A percentile compares a stretch with the other conserved stretches of the same genome.
Evolutionary conservation across 2,888 invertebrate species (phyloP).

Genomic region (Drosophila austrosaltans): DNA sequence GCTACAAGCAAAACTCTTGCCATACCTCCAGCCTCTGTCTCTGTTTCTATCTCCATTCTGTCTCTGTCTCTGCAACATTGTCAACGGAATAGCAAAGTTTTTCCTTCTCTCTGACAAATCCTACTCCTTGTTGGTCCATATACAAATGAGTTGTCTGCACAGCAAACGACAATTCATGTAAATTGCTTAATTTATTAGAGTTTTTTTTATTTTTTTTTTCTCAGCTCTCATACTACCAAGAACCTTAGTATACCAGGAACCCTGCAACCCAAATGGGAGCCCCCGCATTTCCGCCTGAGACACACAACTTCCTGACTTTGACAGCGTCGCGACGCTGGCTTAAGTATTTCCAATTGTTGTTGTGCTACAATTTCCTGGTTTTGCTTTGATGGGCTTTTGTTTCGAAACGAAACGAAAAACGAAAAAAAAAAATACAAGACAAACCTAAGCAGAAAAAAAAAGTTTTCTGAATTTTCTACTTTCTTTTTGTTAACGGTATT

Average conservation of each 20-base stretch:
- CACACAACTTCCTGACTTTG: constrained; percentile 72
- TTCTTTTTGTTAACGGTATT: constrained; percentile 23
- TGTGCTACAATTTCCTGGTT: constrained; percentile 62
- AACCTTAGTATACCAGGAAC: constrained; percentile 12
- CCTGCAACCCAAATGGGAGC: constrained; percentile 40
- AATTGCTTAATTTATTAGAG: constrained; percentile 79
- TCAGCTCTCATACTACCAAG: constrained; percentile 16
- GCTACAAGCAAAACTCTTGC: constrained; percentile 33
- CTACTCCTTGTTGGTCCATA: constrained; percentile 42
- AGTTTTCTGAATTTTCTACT: constrained; percentile 60
- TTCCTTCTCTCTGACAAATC: constrained; percentile 51
- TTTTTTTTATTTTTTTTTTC: constrained; percentile 50
- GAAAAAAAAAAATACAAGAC: not conserved
- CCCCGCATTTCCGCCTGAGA: constrained; percentile 56
- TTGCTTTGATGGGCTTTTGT: constrained; percentile 71
- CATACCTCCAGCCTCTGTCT: not conserved
- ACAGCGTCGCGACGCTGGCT: constrained; percentile 74
- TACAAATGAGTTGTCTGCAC: constrained; percentile 75
- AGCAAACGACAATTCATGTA: constrained; percentile 78
- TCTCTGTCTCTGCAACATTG: constrained; percentile 58
- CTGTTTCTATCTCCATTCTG: not conserved
- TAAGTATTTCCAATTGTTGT: constrained; percentile 68
- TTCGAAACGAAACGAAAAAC: constrained; percentile 32
- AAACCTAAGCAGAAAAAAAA: constrained; percentile 39
- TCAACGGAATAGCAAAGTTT: constrained; percentile 61